phyloP scores from a whole-genome alignment of 2,888 invertebrate species.

The Xestia c-nigrum region DNA sequence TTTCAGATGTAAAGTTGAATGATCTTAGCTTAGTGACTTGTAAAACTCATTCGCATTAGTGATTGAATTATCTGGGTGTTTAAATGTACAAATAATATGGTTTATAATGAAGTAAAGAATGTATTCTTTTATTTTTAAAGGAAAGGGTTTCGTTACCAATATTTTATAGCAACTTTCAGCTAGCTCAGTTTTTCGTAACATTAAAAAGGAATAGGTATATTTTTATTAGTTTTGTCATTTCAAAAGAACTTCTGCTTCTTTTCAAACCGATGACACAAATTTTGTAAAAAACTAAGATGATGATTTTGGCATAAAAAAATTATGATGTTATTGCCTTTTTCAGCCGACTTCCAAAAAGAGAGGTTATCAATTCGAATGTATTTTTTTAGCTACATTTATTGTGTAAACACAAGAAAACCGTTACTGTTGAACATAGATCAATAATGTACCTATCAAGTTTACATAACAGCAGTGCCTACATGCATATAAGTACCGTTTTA shows the following conservation, averaged over 20 bases:
- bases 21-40: constrained; percentile 31
- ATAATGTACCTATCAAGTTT: constrained; percentile 13
- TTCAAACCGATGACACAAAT: too few species aligned
- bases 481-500: constrained; percentile 11
- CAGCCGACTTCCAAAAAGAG: too few species aligned
- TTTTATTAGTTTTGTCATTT: not conserved
- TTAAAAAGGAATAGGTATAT: not conserved
- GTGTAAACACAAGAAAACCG: not conserved
- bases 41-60: constrained; percentile 18
- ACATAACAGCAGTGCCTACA: constrained; percentile 12
- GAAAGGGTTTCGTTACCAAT: too few species aligned
- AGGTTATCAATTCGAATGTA: too few species aligned
- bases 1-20: constrained; percentile 31
- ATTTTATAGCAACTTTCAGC: not conserved
- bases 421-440: not conserved
- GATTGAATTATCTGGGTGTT: not conserved
- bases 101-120: not conserved
- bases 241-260: not conserved
- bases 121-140: too few species aligned
- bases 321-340: not conserved
- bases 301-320: not conserved
- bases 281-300: not conserved
- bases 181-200: not conserved
- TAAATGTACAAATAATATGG: not conserved
- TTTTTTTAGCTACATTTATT: not conserved